These are phyloP conservation scores for Nephrotoma appendiculata DNA, from an alignment of 2,888 invertebrate genomes.

Conservation along the genomic window DNA sequence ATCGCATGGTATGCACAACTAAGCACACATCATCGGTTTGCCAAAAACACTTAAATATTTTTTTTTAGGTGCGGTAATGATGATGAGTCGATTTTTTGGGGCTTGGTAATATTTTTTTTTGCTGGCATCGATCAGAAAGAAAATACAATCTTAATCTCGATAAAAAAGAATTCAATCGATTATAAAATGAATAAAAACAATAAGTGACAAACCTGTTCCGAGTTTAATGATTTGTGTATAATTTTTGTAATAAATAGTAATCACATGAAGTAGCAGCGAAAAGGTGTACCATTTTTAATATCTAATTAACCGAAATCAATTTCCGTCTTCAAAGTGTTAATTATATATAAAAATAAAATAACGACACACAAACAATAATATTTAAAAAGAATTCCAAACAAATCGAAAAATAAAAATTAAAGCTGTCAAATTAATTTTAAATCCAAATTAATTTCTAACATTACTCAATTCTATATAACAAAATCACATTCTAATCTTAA, in stretches of 20 bases:
- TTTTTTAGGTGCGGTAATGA: not conserved
- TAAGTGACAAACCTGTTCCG: not conserved
- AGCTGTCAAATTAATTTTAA: not conserved
- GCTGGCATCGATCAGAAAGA: not conserved
- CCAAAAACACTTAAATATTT: not conserved
- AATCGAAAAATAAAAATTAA: not conserved
- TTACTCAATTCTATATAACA: not conserved
- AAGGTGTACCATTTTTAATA: not conserved
- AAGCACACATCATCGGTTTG: not conserved
- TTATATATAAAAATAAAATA: not conserved
- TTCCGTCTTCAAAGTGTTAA: not conserved
- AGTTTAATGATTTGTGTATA: not conserved
- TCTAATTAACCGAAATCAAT: not conserved
- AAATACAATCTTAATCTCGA: not conserved
- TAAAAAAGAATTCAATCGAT: not conserved
- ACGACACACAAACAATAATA: not conserved
- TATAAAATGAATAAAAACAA: not conserved
- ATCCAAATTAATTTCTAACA: not conserved
- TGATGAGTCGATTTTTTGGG: not conserved
- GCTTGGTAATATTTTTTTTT: not conserved
- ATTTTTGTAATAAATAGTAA: not conserved
- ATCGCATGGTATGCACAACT: not conserved
- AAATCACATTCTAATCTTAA: not conserved
- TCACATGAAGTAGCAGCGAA: not conserved
- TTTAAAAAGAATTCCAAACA: not conserved